Evolutionary conservation across 2,888 invertebrate genomes (phyloP).

Genomic region (Lochmaea crataegi): DNA sequence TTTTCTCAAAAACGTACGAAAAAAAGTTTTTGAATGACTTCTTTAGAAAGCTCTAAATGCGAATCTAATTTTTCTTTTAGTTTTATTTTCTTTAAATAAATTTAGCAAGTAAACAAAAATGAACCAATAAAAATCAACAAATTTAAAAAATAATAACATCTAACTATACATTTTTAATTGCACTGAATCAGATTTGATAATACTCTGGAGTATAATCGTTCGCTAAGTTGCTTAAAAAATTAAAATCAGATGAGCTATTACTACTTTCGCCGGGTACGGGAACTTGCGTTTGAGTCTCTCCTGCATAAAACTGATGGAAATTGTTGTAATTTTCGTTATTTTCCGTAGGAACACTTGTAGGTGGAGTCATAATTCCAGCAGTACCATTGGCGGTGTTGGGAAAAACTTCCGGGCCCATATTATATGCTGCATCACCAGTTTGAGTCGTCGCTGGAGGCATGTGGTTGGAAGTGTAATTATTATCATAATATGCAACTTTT

Average conservation of each 20-base stretch:
- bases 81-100: background rate
- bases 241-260: constrained; percentile 94
- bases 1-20: background rate
- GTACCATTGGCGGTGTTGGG: constrained; percentile 65
- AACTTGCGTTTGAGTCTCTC: constrained; percentile 61
- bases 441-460: constrained; percentile 46
- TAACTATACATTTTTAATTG: constrained; percentile 53
- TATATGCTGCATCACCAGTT: constrained; percentile 64
- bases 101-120: constrained; percentile 18
- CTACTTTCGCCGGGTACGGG: constrained; percentile 78
- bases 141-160: constrained; percentile 49
- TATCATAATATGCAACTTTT: constrained; percentile 69
- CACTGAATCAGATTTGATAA: constrained; percentile 75
- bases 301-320: constrained; percentile 78
- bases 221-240: constrained; percentile 91
- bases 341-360: constrained; percentile 70
- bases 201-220: constrained; percentile 95
- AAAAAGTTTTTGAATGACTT: background rate
- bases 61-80: too few species aligned
- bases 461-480: constrained; percentile 65
- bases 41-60: too few species aligned
- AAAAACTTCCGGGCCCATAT: constrained; percentile 66
- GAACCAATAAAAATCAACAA: constrained; percentile 43
- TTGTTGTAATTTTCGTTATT: constrained; percentile 76
- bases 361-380: constrained; percentile 71